Evolutionary conservation across 2,888 invertebrate genomes (phyloP), one percentile per base, ranked within the genome.

Genomic region (Pammene aurita): DNA sequence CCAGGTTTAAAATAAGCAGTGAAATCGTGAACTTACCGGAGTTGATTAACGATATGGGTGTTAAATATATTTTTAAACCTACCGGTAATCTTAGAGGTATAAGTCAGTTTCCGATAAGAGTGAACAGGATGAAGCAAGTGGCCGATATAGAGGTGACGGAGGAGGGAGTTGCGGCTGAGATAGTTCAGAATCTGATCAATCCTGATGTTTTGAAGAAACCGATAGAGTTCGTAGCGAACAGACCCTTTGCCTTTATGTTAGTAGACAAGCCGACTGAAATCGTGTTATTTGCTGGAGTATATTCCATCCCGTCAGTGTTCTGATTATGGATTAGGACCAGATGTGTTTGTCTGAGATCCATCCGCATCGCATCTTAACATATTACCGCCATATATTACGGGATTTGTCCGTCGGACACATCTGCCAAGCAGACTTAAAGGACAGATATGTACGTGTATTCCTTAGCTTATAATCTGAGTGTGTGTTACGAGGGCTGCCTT

Each of bases 231-330:
- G 67, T 73, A 13, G 88, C 78, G 0, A 80, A 90, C 65, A 79
- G 71, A 50, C 88, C 90, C 0, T 90, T 90, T 46, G 86, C 78
- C 0, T 90, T 79, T 57, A 79, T 88, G 69, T 74, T 90, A 44
- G 81, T 86, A 1, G 86, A 90, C 73, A 87, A 72, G 72, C 72
- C 66, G 35, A 84, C 84, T 0, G 84, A 89, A 38, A 79, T 88
- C 7, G 86, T 90, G 55, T 66, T 89, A 7, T 89, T 85, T 41
- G 86, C 85, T 66, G 90, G 90, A 38, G 79, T 81, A 46, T 90
- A 88, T 72, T 82, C 83, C 0, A 35, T 69, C 7, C 89, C 89
- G 0, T 73, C 74, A 66, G 69, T 69, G 46, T 60, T 34, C 34
- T 62, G 60, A 35, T 44, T 26, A 26, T n/a, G 38, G 9, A 38